Conservation (phyloP, 2,888 invertebrate genomes). For the Agriopis marginaria region DNA sequence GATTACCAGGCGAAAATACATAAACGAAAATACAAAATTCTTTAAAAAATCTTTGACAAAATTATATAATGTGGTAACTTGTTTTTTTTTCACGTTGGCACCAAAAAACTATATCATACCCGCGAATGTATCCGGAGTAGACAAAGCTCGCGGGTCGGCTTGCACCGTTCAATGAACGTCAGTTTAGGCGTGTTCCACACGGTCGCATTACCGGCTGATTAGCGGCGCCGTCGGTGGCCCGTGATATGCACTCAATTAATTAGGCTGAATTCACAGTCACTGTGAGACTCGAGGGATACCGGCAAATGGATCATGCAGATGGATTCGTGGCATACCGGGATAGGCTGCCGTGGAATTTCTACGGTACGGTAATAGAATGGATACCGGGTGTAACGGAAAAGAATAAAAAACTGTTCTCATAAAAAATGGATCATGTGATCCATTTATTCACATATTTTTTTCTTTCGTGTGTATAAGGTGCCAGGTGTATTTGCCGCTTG, state of each 20-base stretch:
- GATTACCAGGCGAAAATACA: background rate
- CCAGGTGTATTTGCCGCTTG: too few species aligned
- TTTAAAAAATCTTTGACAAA: too few species aligned
- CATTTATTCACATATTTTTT: too few species aligned
- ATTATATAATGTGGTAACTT: background rate
- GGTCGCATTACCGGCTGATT: slow-evolving; percentile 69
- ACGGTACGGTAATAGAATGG: too few species aligned
- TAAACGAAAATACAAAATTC: background rate
- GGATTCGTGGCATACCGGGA: background rate
- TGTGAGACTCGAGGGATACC: slow-evolving; percentile 43
- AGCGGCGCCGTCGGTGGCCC: slow-evolving; percentile 59
- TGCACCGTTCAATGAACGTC: slow-evolving; percentile 52
- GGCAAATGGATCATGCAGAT: background rate
- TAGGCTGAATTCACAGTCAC: slow-evolving; percentile 48
- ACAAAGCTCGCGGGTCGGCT: slow-evolving; percentile 14
- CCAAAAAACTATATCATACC: background rate
- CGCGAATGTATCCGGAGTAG: background rate
- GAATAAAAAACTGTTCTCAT: too few species aligned
- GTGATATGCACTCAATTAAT: slow-evolving; percentile 74
- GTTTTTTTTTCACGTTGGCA: background rate
- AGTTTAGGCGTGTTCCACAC: slow-evolving; percentile 51
- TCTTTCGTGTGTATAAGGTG: too few species aligned
- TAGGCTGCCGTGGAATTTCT: background rate
- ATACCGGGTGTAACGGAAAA: too few species aligned
- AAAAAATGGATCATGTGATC: too few species aligned